These are phyloP conservation scores for Aspiorhynchus laticeps DNA, from an alignment of 2,113 vertebrate species.

Conservation along the genomic window DNA sequence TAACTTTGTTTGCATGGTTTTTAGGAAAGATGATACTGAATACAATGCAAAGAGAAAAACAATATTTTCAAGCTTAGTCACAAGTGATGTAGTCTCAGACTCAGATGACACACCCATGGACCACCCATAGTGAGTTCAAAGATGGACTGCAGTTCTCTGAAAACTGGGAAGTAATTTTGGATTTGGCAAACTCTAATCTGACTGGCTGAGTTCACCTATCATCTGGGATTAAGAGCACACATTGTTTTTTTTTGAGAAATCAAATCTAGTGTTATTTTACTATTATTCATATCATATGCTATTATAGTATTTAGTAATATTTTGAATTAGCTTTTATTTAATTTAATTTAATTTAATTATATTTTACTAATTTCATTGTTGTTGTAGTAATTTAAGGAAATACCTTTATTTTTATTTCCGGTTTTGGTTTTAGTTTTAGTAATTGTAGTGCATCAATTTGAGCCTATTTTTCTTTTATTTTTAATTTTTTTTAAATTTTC, in stretches of 20 bases:
- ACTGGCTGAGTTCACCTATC: background rate
- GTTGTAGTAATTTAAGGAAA: no score
- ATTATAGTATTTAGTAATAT: background rate
- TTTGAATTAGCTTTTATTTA: background rate
- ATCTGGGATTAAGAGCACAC: background rate
- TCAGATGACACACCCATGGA: background rate
- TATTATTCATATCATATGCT: background rate
- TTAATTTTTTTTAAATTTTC: background rate
- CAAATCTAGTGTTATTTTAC: background rate
- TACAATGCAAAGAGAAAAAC: background rate
- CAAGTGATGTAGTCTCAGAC: background rate
- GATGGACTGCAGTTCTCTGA: background rate
- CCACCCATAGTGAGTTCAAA: background rate
- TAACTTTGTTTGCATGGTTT: constrained; percentile 16
- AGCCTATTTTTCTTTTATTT: background rate
- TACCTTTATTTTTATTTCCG: background rate
- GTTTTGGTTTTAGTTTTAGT: background rate
- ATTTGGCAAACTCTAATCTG: background rate
- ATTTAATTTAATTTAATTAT: no score
- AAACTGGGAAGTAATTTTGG: background rate
- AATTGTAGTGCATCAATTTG: background rate
- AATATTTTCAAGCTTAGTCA: background rate
- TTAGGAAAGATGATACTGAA: background rate
- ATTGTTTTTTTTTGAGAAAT: background rate
- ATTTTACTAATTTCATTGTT: background rate